These are phyloP conservation scores for Cyphomyrmex costatus DNA, from an alignment of 1,140 invertebrate genomes.

Conservation along the genomic window DNA sequence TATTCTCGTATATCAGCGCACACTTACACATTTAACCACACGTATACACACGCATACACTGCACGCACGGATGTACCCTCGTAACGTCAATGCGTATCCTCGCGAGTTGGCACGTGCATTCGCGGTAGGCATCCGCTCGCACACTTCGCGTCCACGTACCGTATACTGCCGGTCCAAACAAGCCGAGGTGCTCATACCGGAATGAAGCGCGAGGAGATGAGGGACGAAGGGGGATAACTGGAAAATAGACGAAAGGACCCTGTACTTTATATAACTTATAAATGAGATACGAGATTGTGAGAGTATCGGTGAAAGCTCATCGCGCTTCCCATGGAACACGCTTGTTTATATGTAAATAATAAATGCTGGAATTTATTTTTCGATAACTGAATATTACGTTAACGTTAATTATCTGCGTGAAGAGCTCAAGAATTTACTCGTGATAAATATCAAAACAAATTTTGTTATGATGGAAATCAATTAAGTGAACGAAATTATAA, in stretches of 20 bases:
- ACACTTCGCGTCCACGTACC: conserved; percentile 26
- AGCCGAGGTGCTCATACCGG: conserved; percentile 57
- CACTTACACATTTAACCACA: neutral
- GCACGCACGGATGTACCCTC: neutral
- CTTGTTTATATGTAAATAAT: neutral
- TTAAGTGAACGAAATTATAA: neutral
- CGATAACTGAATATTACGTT: neutral
- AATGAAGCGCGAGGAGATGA: conserved; percentile 25
- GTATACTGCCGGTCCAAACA: conserved; percentile 45
- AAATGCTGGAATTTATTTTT: neutral
- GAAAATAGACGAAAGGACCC: conserved; percentile 5
- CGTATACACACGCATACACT: neutral
- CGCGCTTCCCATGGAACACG: neutral
- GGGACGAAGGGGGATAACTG: neutral
- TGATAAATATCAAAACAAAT: neutral
- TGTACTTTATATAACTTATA: conserved; percentile 7
- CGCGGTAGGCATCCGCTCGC: conserved; percentile 28
- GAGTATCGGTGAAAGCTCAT: neutral
- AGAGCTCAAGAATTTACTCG: neutral
- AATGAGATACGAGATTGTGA: conserved; percentile 5
- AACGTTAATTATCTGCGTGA: neutral
- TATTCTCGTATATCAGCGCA: conserved; percentile 42
- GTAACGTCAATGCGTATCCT: conserved; percentile 6
- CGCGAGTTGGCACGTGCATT: conserved; percentile 46
- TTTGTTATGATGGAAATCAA: neutral